phyloP scores from a whole-genome alignment of 1,140 invertebrate species.

The Drosophila sulfurigaster region DNA sequence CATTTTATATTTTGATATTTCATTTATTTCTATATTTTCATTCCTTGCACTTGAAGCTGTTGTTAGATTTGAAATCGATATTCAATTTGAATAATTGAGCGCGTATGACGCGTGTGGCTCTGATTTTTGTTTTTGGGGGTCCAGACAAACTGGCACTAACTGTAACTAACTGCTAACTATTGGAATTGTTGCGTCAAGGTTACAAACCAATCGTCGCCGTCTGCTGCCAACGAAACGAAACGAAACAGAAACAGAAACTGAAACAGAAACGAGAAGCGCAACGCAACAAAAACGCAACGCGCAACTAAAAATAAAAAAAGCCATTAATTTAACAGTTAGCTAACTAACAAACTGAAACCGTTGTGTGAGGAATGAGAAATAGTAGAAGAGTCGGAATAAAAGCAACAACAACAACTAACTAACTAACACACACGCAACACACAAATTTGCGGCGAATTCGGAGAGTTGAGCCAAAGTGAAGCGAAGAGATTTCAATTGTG shows the following conservation, averaged over 20 bases:
- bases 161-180: constrained; percentile 66
- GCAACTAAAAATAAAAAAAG: constrained; percentile 51
- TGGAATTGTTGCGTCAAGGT: constrained; percentile 61
- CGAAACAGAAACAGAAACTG: too few species aligned
- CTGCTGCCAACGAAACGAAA: constrained; percentile 43
- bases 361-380: constrained; percentile 40
- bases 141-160: constrained; percentile 1
- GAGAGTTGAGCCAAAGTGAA: constrained; percentile 9
- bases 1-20: too few species aligned
- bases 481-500: constrained; percentile 13
- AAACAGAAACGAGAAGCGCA: not conserved
- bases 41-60: too few species aligned
- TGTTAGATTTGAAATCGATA: not conserved
- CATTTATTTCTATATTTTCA: too few species aligned
- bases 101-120: not conserved
- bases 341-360: constrained; percentile 56
- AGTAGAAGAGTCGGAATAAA: not conserved
- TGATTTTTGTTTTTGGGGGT: not conserved
- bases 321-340: constrained; percentile 71
- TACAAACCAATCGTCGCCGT: constrained; percentile 34
- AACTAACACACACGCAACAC: constrained; percentile 46
- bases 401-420: not conserved
- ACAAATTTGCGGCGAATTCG: constrained; percentile 15
- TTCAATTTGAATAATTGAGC: not conserved
- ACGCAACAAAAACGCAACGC: too few species aligned